Base-by-base conservation (phyloP, 1,140 invertebrate genomes). In the Drosophila navojoa region DNA sequence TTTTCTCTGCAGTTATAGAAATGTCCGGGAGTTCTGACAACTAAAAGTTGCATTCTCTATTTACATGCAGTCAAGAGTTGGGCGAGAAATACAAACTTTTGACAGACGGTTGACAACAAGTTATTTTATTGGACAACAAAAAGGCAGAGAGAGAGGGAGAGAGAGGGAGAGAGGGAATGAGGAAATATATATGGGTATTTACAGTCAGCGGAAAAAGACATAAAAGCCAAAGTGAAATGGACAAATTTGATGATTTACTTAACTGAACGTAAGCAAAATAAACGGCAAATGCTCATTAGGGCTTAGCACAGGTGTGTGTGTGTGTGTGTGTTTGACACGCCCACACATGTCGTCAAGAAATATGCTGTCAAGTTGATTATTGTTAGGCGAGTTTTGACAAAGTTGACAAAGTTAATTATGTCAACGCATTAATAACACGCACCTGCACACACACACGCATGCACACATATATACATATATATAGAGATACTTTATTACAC, bases 371-470 rank as follows among this genome's bases (percentile, higher is more conserved):
- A 25, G 19, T 25, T 66, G 55, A 52, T 52, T 66, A 47, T 67
- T 53, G 44, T 60, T 49, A 62, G 69, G 61, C 69, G 38, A 69
- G 66, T 55, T 69, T 44, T 15, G 55, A 19, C 57, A 42, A 16
- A 45, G 49, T 69, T 69, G 71, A 58, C 42, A 58, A 75, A 71
- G 66, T 78, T 71, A 75, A 77, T 77, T 75, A 64, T 57, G 66
- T 53, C 45, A 69, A 32, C 15, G 29, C 44, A 16, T 67, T 68
- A 77, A 79, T 79, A 25, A 35, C 45, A 49, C 67, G 64, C 64
- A 60, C 25, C 32, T n/a, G 19, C 38, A 58, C 22, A 50, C 35
- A 50, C 22, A 19, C 32, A 40, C 40, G 15, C 62, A 55, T 11
- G 22, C n/a, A 10, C 13, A 53, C 32, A 27, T 15, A 29, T 13